Base-by-base conservation (phyloP, 2,113 vertebrate species). In the Menura novaehollandiae region DNA sequence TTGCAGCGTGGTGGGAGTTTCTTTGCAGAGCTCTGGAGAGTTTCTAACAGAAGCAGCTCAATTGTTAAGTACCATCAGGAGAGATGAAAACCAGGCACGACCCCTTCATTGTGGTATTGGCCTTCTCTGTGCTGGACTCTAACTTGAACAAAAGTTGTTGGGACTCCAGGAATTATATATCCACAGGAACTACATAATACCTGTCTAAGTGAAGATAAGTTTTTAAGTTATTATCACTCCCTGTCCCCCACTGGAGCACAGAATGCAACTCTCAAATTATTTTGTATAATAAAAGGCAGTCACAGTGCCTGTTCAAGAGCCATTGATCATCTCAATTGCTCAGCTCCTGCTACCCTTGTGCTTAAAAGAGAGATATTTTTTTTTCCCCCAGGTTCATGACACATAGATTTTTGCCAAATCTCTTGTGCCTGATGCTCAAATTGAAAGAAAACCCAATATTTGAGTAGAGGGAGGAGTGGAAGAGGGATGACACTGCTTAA, bases 171-270 rank as follows among this genome's bases (percentile, higher is more conserved):
- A 46, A 3, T 51, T 37, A 7, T 4, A 13, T 2, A 55, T 49
- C 22, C 8, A 8, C 23, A 41, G 27, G 9, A 23, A n/a, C 20
- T 47, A 1, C 1, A 5, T 2, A 60, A 47, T 0, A 32, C 0
- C 3, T 17, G 28, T 44, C 49, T 17, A 71, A 33, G 10, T 73
- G 47, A 49, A 75, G 53, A 33, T 39, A 21, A 41, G 3, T 37
- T 91, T 62, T 55, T 18, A 28, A 75, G 43, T 60, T 9, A 2
- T 60, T 79, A 28, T 32, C 3, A 0, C 11, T 60, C 26, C 19
- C 21, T 41, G 6, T 0, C 0, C 5, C 3, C 4, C 8, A 26
- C 21, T 11, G 28, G 44, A 74, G 60, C 7, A 59, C 30, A 74
- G 23, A 33, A 19, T 3, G 3, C 7, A 37, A 9, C 17, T 46